Evolutionary conservation across 2,888 invertebrate genomes (phyloP).

Genomic region (Aproaerema taeniolella): DNA sequence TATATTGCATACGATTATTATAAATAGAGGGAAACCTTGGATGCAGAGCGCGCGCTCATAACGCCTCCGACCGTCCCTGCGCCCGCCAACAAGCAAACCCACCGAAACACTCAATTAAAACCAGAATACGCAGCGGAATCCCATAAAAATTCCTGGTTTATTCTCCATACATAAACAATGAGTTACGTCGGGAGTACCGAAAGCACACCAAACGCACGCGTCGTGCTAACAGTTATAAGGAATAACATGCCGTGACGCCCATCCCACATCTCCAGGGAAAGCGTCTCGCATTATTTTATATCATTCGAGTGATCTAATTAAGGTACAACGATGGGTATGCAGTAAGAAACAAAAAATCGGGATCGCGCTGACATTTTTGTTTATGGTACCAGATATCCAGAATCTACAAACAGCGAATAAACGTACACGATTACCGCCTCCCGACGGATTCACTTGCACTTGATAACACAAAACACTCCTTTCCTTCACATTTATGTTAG

Average conservation of each 20-base stretch:
- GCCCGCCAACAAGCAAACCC: conserved; percentile 34
- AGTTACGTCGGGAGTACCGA: conserved; percentile 72
- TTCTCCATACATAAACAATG: conserved; percentile 78
- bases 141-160: conserved; percentile 71
- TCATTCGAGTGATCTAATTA: conserved; percentile 75
- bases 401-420: conserved; percentile 75
- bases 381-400: conserved; percentile 76
- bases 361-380: conserved; percentile 78
- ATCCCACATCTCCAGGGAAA: conserved; percentile 51
- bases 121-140: conserved; percentile 50
- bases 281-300: conserved; percentile 68
- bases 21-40: conserved; percentile 73
- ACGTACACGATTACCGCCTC: conserved; percentile 76
- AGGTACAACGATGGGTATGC: conserved; percentile 69
- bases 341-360: conserved; percentile 76
- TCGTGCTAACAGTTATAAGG: conserved; percentile 70
- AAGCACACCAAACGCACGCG: conserved; percentile 71
- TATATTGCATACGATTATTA: conserved; percentile 72
- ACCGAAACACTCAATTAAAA: conserved; percentile 55
- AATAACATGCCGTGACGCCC: conserved; percentile 44
- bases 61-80: conserved; percentile 35
- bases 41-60: conserved; percentile 41
- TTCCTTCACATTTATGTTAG: conserved; percentile 72
- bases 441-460: conserved; percentile 74
- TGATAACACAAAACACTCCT: conserved; percentile 69